Evolutionary conservation across 2,888 invertebrate genomes (phyloP).

Genomic region (Pristionchus entomophagus): DNA sequence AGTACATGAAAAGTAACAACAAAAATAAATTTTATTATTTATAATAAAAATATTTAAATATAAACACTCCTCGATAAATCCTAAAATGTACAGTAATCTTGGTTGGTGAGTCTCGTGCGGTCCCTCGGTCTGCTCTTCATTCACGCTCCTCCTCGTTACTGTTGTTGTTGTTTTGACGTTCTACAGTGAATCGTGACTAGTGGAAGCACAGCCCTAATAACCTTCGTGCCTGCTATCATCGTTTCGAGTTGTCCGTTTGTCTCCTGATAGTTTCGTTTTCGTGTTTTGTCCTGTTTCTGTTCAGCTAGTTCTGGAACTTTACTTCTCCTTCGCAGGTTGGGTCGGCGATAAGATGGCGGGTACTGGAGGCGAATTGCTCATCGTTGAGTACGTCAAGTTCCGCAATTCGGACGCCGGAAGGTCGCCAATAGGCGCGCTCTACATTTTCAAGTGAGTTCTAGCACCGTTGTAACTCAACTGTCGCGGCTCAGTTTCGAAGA

Average conservation of each 20-base stretch:
- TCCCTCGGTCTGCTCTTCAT: no score
- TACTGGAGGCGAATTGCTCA: constrained; percentile 49
- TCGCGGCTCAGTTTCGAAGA: no score
- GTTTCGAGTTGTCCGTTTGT: neutral
- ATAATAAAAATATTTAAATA: no score
- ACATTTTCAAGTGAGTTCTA: constrained; percentile 56
- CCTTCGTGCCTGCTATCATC: neutral
- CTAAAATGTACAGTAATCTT: no score
- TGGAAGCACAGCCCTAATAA: neutral
- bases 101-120: no score
- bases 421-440: constrained; percentile 69
- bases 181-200: neutral
- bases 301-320: neutral
- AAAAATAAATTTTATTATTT: no score
- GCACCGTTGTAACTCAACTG: neutral
- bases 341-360: constrained; percentile 37
- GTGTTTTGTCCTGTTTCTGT: neutral
- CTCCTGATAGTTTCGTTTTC: neutral
- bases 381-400: constrained; percentile 71
- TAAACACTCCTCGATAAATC: no score
- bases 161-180: neutral
- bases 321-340: constrained; percentile 15
- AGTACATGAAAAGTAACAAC: no score
- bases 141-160: no score
- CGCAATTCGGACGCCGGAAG: constrained; percentile 68